Evolutionary conservation across 2,888 invertebrate genomes (phyloP).

Genomic region (Lochmaea capreae): DNA sequence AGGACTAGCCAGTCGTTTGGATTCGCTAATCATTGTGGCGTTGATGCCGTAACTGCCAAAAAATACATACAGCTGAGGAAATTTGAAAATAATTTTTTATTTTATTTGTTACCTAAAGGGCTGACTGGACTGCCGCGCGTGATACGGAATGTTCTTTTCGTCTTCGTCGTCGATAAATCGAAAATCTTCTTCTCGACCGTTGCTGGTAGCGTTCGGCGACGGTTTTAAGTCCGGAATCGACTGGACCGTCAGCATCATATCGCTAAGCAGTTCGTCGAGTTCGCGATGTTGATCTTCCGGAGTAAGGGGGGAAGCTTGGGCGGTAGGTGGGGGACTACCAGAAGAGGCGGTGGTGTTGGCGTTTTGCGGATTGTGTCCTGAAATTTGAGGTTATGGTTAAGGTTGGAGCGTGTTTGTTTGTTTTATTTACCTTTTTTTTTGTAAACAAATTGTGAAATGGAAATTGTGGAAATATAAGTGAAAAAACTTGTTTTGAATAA

Average conservation of each 20-base stretch:
- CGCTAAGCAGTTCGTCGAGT: constrained; percentile 85
- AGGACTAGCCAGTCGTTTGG: constrained; percentile 80
- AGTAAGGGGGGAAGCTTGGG: constrained; percentile 65
- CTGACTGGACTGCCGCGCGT: constrained; percentile 89
- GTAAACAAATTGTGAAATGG: too few relatives aligned
- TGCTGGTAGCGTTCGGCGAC: constrained; percentile 47
- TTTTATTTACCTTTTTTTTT: too few relatives aligned
- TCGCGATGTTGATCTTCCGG: constrained; percentile 73
- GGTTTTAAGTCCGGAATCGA: constrained; percentile 75
- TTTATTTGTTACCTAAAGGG: constrained; percentile 65
- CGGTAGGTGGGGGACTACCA: constrained; percentile 64
- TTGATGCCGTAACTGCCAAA: constrained; percentile 78
- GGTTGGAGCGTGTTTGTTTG: constrained; percentile 1
- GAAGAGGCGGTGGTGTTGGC: constrained; percentile 65
- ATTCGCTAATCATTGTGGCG: constrained; percentile 61
- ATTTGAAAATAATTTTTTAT: too few relatives aligned
- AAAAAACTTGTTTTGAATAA: too few relatives aligned
- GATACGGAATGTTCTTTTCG: constrained; percentile 84
- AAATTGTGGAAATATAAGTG: too few relatives aligned
- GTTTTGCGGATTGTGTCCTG: constrained; percentile 66
- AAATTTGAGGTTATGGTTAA: constrained; percentile 35
- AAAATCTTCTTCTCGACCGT: constrained; percentile 58
- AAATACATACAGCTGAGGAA: too few relatives aligned
- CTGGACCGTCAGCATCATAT: constrained; percentile 90
- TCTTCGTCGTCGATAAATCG: constrained; percentile 64